These are phyloP conservation scores for Poecilia latipinna DNA, from an alignment of 2,113 vertebrate genomes.

Conservation along the genomic window DNA sequence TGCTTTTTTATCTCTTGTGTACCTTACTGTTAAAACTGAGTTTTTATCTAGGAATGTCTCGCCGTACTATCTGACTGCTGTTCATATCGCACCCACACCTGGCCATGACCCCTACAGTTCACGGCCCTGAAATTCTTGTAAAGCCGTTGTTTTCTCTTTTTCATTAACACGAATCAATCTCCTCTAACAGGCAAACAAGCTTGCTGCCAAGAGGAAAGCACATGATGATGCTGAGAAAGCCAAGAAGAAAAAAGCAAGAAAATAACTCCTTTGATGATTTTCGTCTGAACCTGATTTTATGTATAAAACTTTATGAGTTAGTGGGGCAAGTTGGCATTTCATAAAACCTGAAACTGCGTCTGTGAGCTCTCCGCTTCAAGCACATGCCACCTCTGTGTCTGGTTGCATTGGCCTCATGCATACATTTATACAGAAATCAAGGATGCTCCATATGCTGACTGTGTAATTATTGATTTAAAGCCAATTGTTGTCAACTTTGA, in stretches of 20 bases:
- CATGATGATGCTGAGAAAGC: constrained; percentile 83
- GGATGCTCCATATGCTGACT: constrained; percentile 13
- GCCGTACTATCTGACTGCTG: constrained; percentile 12
- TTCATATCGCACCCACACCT: constrained; percentile 12
- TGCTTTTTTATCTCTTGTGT: constrained; percentile 23
- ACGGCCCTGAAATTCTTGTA: constrained; percentile 22
- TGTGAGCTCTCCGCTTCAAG: neutral
- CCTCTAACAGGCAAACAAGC: constrained; percentile 88
- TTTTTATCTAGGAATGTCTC: constrained; percentile 49
- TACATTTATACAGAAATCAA: constrained; percentile 21
- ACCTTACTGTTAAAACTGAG: constrained; percentile 1
- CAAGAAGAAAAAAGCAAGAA: constrained; percentile 85
- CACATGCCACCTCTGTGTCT: neutral
- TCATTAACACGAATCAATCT: constrained; percentile 49
- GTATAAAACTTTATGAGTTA: constrained; percentile 16
- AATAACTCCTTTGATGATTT: constrained; percentile 27
- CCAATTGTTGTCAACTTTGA: constrained; percentile 15
- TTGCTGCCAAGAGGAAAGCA: constrained; percentile 92
- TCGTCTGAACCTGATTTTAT: constrained; percentile 33
- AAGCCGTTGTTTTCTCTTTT: neutral
- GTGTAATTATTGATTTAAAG: constrained; percentile 46
- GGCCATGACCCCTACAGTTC: constrained; percentile 13
- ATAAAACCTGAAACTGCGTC: constrained; percentile 12
- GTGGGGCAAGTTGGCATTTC: constrained; percentile 1
- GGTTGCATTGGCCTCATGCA: neutral